Conservation (phyloP, 1,140 invertebrate species). For the Bactericera cockerelli region DNA sequence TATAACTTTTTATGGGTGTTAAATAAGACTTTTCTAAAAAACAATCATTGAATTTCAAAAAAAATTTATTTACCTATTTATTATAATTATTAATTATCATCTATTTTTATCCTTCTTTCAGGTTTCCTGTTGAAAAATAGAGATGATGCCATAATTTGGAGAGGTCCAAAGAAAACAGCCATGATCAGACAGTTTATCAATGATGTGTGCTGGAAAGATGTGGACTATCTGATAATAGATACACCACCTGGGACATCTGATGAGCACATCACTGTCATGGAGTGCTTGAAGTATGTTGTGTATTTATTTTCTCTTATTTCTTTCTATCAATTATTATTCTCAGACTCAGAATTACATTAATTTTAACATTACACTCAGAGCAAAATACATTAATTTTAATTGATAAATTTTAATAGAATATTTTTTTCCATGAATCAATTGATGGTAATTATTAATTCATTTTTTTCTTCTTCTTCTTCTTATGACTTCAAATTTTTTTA, state of each 20-base stretch:
- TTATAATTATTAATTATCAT: no score
- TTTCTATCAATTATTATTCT: not conserved
- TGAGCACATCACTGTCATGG: slow-evolving; percentile 67
- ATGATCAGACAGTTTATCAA: slow-evolving; percentile 88
- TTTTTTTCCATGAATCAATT: no score
- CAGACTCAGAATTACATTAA: not conserved
- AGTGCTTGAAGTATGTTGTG: not conserved
- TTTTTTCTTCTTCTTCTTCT: no score
- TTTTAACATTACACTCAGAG: not conserved
- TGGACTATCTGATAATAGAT: slow-evolving; percentile 82
- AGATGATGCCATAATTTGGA: slow-evolving; percentile 85
- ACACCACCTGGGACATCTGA: slow-evolving; percentile 94
- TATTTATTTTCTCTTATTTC: no score
- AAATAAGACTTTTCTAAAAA: no score
- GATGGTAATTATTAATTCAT: no score
- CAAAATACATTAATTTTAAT: not conserved
- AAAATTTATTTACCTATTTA: no score
- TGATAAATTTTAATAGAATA: no score
- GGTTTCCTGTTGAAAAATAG: slow-evolving; percentile 69
- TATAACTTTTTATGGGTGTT: no score
- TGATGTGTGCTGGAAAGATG: slow-evolving; percentile 82
- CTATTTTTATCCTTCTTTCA: no score
- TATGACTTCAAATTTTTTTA: no score
- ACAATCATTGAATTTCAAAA: no score
- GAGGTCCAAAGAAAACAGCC: slow-evolving; percentile 85